A percentile compares a stretch with the other conserved stretches of the same genome.
Evolutionary conservation across 2,888 invertebrate species (phyloP).

Genomic region (Sisyra nigra): DNA sequence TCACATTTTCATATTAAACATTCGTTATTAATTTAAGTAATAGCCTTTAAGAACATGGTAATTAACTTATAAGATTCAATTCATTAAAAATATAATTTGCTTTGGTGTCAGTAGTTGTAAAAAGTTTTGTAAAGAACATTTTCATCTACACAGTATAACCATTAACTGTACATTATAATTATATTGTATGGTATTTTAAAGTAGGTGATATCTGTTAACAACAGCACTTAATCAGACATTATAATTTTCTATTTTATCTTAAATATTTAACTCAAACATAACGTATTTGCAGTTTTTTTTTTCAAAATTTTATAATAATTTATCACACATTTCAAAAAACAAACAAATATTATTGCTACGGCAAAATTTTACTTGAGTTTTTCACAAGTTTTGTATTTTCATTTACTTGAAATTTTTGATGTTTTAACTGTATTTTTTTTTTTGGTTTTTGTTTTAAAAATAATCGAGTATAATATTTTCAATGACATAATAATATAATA

Average conservation of each 20-base stretch:
- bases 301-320: constrained; percentile 9
- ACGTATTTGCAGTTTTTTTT: constrained; percentile 8
- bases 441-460: not conserved
- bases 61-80: too few species aligned
- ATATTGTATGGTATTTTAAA: too few species aligned
- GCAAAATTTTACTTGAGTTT: constrained; percentile 21
- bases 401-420: not conserved
- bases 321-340: constrained; percentile 19
- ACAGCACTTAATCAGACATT: constrained; percentile 5
- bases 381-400: constrained; percentile 4
- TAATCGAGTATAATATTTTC: not conserved
- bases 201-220: too few species aligned
- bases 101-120: too few species aligned
- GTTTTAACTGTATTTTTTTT: not conserved
- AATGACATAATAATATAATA: not conserved
- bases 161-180: too few species aligned
- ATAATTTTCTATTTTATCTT: constrained; percentile 7
- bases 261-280: constrained; percentile 9
- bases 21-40: too few species aligned
- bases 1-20: too few species aligned
- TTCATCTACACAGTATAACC: too few species aligned
- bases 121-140: too few species aligned
- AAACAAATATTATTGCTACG: constrained; percentile 33
- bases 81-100: too few species aligned
- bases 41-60: too few species aligned